Evolutionary conservation across 2,113 vertebrate species (phyloP), one percentile per base, ranked within the genome.

Genomic region (Boleophthalmus pectinirostris): DNA sequence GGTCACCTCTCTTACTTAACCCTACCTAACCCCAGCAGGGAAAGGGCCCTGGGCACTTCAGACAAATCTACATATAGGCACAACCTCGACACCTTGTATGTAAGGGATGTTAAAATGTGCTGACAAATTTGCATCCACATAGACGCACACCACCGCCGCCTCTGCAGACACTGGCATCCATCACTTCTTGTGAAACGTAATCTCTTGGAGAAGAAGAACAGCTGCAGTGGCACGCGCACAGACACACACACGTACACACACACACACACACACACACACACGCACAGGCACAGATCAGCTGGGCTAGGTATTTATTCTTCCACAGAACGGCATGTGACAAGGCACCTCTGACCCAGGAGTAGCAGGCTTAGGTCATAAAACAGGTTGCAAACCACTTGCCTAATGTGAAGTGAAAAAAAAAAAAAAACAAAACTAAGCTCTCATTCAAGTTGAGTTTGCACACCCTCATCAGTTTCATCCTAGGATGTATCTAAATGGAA

Each of bases 171-270:
- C 79, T 86, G 87, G 77, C 87, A 86, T 91, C 88, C 88, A 85
- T 89, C 90, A 89, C 85, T 84, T 89, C 82, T 89, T 87, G 83
- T 84, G 91, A 88, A 89, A 91, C 82, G 75, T 88, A 87, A 91
- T 90, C 90, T 88, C 81, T 82, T 70, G 29, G 69, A 83, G 78
- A 83, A 75, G 79, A 83, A 77, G 82, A 88, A 91, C 91, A 90
- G 89, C 88, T 91, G 90, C 83, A 81, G 68, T 68, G 80, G 71
- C 79, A 83, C 0, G 46, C 81, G 87, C 20, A 21, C 33, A 29
- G 67, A 61, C 1, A 2, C 66, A 47, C 68, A 38, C 54, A 38
- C 69, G n/a, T n/a, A 24, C 33, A 29, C 69, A 61, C 1, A 2
- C 66, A 47, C 68, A 38, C 54, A 38, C 69, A 14, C 73, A 20